Evolutionary conservation across 2,888 invertebrate species (phyloP).

Genomic region (Standfussiana lucernea): DNA sequence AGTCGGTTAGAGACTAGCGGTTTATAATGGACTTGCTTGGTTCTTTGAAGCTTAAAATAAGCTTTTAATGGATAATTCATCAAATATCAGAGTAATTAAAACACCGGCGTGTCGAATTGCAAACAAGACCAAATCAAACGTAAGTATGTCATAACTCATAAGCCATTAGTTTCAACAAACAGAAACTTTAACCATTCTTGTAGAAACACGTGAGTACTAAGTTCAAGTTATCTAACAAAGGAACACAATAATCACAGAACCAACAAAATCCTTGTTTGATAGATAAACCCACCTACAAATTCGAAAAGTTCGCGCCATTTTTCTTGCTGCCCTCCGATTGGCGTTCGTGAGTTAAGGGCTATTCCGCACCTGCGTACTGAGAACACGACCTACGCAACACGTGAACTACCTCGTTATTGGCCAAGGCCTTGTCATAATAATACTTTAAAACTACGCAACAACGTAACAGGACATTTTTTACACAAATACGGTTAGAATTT

Average conservation of each 20-base stretch:
- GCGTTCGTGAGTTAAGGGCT: neutral
- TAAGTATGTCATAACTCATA: neutral
- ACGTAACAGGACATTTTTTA: neutral
- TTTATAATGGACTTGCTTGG: neutral
- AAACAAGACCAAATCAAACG: neutral
- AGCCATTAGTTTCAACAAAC: conserved; percentile 1
- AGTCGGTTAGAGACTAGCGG: neutral
- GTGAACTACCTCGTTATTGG: conserved; percentile 5
- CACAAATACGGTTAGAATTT: neutral
- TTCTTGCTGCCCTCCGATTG: conserved; percentile 19
- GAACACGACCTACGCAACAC: conserved; percentile 31
- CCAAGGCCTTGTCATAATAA: neutral
- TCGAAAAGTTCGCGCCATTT: conserved; percentile 29
- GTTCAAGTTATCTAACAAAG: neutral
- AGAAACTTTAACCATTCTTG: neutral
- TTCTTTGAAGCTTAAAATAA: neutral
- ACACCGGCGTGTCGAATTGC: neutral
- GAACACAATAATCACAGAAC: neutral
- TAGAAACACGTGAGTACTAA: neutral
- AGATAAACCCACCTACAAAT: conserved; percentile 7
- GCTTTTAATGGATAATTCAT: neutral
- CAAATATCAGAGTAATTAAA: neutral
- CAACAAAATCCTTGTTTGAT: neutral
- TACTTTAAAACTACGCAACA: neutral
- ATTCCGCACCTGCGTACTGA: conserved; percentile 33